Conservation (phyloP, 2,888 invertebrate species). For the Drosophila nigritarsus region DNA sequence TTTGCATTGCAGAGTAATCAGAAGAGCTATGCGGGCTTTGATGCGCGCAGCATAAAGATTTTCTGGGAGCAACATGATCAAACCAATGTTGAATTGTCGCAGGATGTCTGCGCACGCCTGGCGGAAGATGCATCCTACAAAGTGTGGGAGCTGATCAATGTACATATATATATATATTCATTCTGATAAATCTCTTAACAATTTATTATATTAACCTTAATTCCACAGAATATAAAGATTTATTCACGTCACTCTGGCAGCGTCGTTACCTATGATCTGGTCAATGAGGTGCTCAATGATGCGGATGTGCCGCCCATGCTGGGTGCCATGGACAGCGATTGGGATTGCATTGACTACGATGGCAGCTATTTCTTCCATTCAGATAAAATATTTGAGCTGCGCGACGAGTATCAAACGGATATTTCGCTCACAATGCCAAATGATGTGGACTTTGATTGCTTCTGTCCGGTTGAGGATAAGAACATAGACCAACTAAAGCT, state of each 20-base stretch:
- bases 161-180: slow-evolving; percentile 44
- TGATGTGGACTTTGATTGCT: slow-evolving; percentile 72
- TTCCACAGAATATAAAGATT: slow-evolving; percentile 83
- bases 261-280: slow-evolving; percentile 82
- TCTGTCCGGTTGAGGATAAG: slow-evolving; percentile 81
- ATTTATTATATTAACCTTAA: background rate
- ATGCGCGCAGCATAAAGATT: slow-evolving; percentile 83
- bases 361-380: slow-evolving; percentile 83
- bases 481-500: slow-evolving; percentile 72
- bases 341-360: slow-evolving; percentile 84
- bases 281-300: slow-evolving; percentile 84
- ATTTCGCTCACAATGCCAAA: slow-evolving; percentile 66
- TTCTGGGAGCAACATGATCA: slow-evolving; percentile 85
- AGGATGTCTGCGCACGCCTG: slow-evolving; percentile 82
- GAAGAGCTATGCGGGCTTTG: slow-evolving; percentile 82
- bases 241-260: slow-evolving; percentile 84
- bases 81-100: slow-evolving; percentile 82
- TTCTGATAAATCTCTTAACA: background rate
- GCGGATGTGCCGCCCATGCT: slow-evolving; percentile 83
- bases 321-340: slow-evolving; percentile 83
- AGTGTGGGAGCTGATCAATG: slow-evolving; percentile 84
- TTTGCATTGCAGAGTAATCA: slow-evolving; percentile 67
- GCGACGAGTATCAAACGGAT: slow-evolving; percentile 83
- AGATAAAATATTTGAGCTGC: slow-evolving; percentile 83
- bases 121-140: slow-evolving; percentile 85